Evolutionary conservation across 1,140 invertebrate species (phyloP), one percentile per base, ranked within the genome.

Genomic region (Ganaspis sp.): DNA sequence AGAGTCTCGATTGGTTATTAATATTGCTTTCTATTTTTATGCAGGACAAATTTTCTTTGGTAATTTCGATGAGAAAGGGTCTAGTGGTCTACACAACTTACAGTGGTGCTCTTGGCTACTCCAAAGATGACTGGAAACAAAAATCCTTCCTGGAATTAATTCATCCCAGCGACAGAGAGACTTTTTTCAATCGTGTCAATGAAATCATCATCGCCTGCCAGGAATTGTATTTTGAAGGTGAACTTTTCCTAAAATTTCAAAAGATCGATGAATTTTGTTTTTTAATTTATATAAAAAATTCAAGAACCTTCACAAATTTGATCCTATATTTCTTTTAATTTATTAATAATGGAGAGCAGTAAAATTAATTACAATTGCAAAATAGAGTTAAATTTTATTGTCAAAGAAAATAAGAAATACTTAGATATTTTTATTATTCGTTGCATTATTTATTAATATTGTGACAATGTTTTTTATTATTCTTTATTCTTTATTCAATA

Each of bases 141-240:
- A 91, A 95, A 58, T 96, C 95, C 3, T 96, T 98, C 83, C 95
- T 97, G 71, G 96, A 97, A 84, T 97, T 97, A 84, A 92, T 98
- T 0, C 95, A 97, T 89, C 93, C 94, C 0, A 95, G 94, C 88
- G 96, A 97, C 86, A 92, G 93, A 26, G 87, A 90, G 11, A 92
- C 93, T 11, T 93, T 95, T 75, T 92, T 93, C 8, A 93, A 92
- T 75, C 93, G 94, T 70, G 93, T 93, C 2, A 91, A 90, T 37
- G 90, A 90, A 12, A 86, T 90, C 19, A 83, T 84, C 0, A 80
- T 84, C 1, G 58, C 58, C 72, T 71, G 69, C 37, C 74, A 79
- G 3, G 72, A 72, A 3, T 75, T 80, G 17, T 76, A 75, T 9
- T 29, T 80, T 9, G 74, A 80, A 1, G 73, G 83, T 80, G 34